Percentiles rank a stretch among this genome's conserved stretches.
Evolutionary conservation across 2,888 invertebrate species (phyloP).

Genomic region (Mesochorus sp.): DNA sequence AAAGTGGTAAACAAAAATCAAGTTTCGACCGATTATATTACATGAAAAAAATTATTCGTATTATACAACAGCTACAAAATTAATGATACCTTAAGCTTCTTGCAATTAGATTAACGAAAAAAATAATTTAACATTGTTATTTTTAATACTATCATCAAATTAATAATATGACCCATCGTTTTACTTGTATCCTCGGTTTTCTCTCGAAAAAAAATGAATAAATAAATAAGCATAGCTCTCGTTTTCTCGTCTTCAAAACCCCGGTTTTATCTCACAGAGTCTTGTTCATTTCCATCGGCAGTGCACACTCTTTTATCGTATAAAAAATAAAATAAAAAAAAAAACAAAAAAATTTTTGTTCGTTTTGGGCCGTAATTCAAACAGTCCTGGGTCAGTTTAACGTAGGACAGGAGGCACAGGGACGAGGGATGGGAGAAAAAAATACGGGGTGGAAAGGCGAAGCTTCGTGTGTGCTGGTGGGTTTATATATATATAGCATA

Average conservation of each 20-base stretch:
- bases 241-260: slow-evolving; percentile 11
- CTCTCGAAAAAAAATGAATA: too few relatives aligned
- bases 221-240: slow-evolving; percentile 18
- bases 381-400: slow-evolving; percentile 76
- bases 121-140: slow-evolving; percentile 10
- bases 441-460: slow-evolving; percentile 47
- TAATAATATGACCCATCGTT: not conserved
- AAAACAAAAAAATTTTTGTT: too few relatives aligned
- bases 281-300: too few relatives aligned
- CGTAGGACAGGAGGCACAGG: slow-evolving; percentile 40
- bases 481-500: not conserved
- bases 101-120: not conserved
- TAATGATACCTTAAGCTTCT: not conserved
- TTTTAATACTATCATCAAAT: slow-evolving; percentile 1
- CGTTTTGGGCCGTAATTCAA: slow-evolving; percentile 75
- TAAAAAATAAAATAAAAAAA: too few relatives aligned
- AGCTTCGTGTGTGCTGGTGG: slow-evolving; percentile 17
- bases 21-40: too few relatives aligned
- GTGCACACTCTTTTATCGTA: too few relatives aligned
- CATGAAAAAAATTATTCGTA: too few relatives aligned
- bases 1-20: not conserved
- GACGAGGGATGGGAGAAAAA: slow-evolving; percentile 25
- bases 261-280: too few relatives aligned
- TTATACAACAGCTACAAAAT: too few relatives aligned
- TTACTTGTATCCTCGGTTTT: not conserved